These are phyloP conservation scores for Paradoxurus hermaphroditus DNA, from an alignment of 2,113 vertebrate genomes.

Conservation along the genomic window DNA sequence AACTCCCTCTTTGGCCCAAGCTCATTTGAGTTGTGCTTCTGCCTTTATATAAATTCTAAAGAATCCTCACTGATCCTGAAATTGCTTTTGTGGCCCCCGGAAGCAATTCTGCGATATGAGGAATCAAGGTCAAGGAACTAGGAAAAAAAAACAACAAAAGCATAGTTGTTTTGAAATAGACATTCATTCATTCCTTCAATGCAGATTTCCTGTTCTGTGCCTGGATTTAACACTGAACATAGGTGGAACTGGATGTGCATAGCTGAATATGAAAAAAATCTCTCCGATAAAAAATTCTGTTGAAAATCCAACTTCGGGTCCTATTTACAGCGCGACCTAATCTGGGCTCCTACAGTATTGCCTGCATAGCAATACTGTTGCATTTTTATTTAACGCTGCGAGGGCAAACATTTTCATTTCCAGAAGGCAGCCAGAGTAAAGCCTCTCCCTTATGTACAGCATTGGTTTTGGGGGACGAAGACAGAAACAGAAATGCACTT, in stretches of 20 bases:
- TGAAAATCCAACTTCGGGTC: neutral
- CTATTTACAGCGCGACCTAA: neutral
- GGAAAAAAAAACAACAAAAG: neutral
- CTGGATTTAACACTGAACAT: neutral
- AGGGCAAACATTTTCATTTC: neutral
- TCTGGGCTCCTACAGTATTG: neutral
- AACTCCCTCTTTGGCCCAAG: neutral
- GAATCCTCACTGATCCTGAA: neutral
- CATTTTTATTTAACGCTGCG: neutral
- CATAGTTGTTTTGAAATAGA: neutral
- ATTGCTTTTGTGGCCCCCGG: neutral
- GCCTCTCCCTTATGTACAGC: neutral
- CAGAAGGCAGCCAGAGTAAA: neutral
- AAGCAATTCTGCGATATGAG: neutral
- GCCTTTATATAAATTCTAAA: neutral
- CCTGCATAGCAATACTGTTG: neutral
- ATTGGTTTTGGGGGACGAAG: neutral
- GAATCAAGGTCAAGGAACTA: neutral
- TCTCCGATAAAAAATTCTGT: neutral
- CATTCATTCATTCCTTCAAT: neutral
- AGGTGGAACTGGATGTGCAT: neutral
- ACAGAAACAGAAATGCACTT: neutral
- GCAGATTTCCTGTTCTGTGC: neutral
- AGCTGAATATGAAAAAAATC: neutral
- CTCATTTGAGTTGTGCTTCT: neutral